Evolutionary conservation across 2,797 vertebrate species (phyloP).

Genomic region (Urophycis tenuis): DNA sequence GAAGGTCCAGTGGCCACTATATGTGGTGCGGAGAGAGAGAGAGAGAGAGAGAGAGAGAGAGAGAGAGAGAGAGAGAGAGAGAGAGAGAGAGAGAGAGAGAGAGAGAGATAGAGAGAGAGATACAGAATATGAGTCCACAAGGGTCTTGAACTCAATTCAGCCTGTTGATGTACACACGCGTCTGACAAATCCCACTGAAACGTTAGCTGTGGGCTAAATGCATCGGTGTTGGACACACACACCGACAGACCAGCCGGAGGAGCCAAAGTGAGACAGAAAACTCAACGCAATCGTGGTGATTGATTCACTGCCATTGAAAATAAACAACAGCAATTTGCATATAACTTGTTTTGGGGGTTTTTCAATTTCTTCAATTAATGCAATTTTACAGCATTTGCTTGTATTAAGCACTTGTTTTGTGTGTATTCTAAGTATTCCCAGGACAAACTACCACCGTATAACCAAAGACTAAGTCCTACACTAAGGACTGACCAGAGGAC

Average conservation of each 20-base stretch:
- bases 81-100: background rate
- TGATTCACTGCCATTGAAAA: background rate
- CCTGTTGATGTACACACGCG: conserved; percentile 7
- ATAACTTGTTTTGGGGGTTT: background rate
- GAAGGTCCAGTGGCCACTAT: conserved; percentile 16
- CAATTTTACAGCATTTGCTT: background rate
- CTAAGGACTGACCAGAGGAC: too few relatives aligned
- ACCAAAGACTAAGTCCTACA: background rate
- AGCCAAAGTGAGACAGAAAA: background rate
- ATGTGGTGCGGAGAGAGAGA: background rate
- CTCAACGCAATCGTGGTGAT: background rate
- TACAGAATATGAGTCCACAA: conserved; percentile 4
- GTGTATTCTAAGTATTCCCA: background rate
- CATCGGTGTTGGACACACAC: conserved; percentile 15
- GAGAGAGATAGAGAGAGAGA: background rate
- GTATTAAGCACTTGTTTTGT: background rate
- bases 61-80: background rate
- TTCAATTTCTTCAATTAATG: background rate
- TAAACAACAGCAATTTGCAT: background rate
- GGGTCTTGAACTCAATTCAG: conserved; percentile 19
- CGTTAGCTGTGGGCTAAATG: conserved; percentile 12
- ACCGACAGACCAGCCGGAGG: background rate
- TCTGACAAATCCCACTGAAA: conserved; percentile 11
- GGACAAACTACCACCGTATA: background rate
- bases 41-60: background rate